A percentile compares a stretch with the other conserved stretches of the same genome.
Evolutionary conservation across 2,888 invertebrate species (phyloP).

Genomic region (Nephrotoma guestfalica): DNA sequence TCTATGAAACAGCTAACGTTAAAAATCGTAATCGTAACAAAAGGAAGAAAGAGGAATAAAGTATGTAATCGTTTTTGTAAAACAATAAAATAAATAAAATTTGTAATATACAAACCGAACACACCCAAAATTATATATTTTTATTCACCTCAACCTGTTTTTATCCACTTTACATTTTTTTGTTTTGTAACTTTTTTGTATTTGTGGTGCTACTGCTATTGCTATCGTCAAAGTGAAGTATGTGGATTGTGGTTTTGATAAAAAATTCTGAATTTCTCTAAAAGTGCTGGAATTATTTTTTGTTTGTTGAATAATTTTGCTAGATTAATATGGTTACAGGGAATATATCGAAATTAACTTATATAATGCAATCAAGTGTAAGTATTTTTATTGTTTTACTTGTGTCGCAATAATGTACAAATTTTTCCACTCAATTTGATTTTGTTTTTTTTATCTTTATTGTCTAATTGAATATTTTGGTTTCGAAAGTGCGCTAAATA

Average conservation of each 20-base stretch:
- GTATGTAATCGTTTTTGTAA: slow-evolving; percentile 5
- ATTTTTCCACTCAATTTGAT: background rate
- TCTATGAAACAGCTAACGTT: slow-evolving; percentile 78
- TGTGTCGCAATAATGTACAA: background rate
- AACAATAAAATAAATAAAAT: background rate
- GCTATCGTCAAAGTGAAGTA: background rate
- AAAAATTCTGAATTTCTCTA: background rate
- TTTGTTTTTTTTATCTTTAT: background rate
- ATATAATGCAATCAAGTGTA: background rate
- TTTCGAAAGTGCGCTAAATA: background rate
- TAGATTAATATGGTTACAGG: background rate
- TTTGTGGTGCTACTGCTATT: background rate
- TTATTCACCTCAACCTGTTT: background rate
- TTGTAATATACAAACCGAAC: background rate
- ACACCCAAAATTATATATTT: background rate
- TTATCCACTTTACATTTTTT: background rate
- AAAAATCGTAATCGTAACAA: slow-evolving; percentile 72
- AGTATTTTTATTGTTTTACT: background rate
- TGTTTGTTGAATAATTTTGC: background rate
- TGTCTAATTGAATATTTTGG: background rate
- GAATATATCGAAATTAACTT: background rate
- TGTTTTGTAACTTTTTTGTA: background rate
- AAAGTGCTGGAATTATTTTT: background rate
- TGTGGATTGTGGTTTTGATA: background rate
- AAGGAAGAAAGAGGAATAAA: slow-evolving; percentile 29